Evolutionary conservation across 2,113 vertebrate species (phyloP).

Genomic region (Jacana jacana): DNA sequence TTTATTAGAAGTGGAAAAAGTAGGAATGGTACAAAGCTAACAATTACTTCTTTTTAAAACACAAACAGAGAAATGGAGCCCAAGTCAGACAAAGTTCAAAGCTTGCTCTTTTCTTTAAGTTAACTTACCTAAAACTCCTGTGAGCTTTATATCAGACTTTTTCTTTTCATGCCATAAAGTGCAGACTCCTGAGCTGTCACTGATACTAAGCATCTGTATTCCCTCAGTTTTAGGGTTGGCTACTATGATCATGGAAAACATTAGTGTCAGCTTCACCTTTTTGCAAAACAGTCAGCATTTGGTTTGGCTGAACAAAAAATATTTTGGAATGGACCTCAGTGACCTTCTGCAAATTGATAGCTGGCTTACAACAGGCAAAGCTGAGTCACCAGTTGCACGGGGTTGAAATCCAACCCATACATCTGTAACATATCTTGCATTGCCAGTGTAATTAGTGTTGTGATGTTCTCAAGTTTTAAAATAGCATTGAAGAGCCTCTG

Average conservation of each 20-base stretch:
- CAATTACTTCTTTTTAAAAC: neutral
- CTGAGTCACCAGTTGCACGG: neutral
- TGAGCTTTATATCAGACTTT: neutral
- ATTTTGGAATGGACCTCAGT: slow-evolving; percentile 20
- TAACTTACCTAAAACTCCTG: neutral
- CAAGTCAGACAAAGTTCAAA: neutral
- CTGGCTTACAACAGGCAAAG: neutral
- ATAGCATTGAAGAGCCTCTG: neutral
- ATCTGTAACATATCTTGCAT: neutral
- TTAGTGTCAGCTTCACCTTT: slow-evolving; percentile 31
- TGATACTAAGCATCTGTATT: neutral
- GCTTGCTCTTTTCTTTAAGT: neutral
- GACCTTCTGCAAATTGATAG: slow-evolving; percentile 51
- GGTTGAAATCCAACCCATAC: neutral
- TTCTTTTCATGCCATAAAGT: neutral
- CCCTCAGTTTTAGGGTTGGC: neutral
- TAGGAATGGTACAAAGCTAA: neutral
- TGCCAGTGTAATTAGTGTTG: neutral
- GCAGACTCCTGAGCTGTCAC: neutral
- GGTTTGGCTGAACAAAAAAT: slow-evolving; percentile 37
- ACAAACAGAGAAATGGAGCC: neutral
- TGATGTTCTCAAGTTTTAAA: neutral
- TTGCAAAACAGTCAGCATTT: slow-evolving; percentile 32
- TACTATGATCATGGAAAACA: neutral
- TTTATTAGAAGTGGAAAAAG: neutral